Percentiles rank a stretch among this genome's conserved stretches.
Conservation (phyloP, 2,113 vertebrate species). For the Uria lomvia region DNA sequence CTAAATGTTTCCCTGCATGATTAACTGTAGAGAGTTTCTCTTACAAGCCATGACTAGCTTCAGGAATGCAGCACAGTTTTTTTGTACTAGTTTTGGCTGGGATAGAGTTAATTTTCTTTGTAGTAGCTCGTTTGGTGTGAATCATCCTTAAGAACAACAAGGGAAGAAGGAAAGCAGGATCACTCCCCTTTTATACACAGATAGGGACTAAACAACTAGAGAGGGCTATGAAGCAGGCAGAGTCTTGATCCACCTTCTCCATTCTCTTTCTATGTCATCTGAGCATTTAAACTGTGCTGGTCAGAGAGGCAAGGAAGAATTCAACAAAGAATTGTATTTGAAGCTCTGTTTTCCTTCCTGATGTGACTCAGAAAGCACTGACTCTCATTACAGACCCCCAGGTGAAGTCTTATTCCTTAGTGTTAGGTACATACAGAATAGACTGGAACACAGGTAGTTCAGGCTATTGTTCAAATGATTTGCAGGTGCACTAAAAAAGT, state of each 20-base stretch:
- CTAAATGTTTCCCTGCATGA: not conserved
- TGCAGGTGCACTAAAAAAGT: not conserved
- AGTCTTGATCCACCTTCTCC: not conserved
- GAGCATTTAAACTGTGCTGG: not conserved
- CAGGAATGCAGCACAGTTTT: not conserved
- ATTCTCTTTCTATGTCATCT: not conserved
- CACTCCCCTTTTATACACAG: not conserved
- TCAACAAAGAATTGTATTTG: not conserved
- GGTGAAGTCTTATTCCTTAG: not conserved
- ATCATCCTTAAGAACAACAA: not conserved
- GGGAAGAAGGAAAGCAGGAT: not conserved
- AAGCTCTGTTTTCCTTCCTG: not conserved
- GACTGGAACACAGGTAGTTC: not conserved
- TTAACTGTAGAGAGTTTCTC: not conserved
- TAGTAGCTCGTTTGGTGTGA: not conserved
- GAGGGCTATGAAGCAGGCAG: not conserved
- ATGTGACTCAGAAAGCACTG: not conserved
- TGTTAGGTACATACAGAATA: not conserved
- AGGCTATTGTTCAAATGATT: not conserved
- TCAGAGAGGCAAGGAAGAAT: not conserved
- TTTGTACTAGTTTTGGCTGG: not conserved
- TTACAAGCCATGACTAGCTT: not conserved
- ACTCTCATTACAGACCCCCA: not conserved
- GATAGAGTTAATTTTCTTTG: not conserved
- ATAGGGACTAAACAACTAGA: not conserved